Conservation (phyloP, 30 jellyfish, hydroid and myxozoan species). For the Pseudorhiza aurosa region DNA sequence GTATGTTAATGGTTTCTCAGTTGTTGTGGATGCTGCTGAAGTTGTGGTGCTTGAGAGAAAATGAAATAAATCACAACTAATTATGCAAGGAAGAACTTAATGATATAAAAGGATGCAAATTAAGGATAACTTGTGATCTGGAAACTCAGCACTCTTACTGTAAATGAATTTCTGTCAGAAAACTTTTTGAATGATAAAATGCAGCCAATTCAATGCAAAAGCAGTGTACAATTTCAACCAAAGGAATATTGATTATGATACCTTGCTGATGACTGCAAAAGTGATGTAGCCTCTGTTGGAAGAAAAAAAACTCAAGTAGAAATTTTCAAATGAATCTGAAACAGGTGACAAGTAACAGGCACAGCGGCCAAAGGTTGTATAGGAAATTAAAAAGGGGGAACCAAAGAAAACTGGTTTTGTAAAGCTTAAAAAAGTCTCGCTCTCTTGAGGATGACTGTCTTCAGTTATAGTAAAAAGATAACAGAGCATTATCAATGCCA, state of each 20-base stretch:
- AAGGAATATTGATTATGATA: neutral
- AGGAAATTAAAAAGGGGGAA: neutral
- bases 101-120: too few species aligned
- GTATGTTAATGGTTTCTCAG: conserved; percentile 49
- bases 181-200: too few species aligned
- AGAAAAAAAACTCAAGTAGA: neutral
- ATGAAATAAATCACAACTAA: too few species aligned
- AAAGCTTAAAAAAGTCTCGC: too few species aligned
- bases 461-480: too few species aligned
- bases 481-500: too few species aligned
- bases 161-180: too few species aligned
- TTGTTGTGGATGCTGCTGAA: conserved; percentile 5
- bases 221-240: neutral
- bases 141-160: too few species aligned
- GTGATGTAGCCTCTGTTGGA: neutral
- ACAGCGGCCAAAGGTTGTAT: too few species aligned
- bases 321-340: neutral
- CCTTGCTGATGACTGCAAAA: conserved; percentile 1
- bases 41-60: neutral
- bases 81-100: neutral
- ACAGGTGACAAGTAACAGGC: neutral
- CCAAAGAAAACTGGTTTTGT: too few species aligned
- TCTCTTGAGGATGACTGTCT: too few species aligned
- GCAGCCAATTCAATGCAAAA: too few species aligned
- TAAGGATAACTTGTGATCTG: neutral